Percentiles rank a stretch among this genome's conserved stretches.
Evolutionary conservation across 2,888 invertebrate genomes (phyloP).

Genomic region (Torymus aiolomorphi): DNA sequence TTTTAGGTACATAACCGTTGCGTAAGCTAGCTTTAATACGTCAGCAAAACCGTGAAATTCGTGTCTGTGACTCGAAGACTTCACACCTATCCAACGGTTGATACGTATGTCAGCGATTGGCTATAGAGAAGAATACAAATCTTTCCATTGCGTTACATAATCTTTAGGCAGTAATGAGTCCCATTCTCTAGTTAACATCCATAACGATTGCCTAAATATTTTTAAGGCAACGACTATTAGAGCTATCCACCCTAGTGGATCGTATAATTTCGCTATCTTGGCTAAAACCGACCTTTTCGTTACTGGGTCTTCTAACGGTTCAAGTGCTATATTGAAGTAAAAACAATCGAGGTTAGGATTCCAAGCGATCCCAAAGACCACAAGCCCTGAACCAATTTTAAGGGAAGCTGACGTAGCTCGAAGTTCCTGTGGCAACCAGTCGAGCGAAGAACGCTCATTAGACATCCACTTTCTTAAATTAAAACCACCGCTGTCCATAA

Average conservation of each 20-base stretch:
- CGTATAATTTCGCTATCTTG: slow-evolving; percentile 48
- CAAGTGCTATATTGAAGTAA: neutral
- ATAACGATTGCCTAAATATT: no score
- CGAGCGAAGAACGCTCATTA: no score
- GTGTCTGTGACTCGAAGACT: neutral
- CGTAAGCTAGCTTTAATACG: neutral
- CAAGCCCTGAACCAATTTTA: neutral
- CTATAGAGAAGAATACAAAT: no score
- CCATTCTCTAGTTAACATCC: neutral
- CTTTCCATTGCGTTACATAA: neutral
- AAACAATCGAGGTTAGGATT: slow-evolving; percentile 18
- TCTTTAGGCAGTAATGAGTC: neutral
- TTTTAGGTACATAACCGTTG: no score
- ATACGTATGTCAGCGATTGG: neutral
- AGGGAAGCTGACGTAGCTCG: slow-evolving; percentile 7
- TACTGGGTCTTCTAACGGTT: neutral
- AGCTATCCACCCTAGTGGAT: slow-evolving; percentile 49
- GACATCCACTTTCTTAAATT: slow-evolving; percentile 43
- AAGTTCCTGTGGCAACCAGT: neutral
- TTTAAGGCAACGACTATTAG: slow-evolving; percentile 39
- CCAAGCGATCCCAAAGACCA: slow-evolving; percentile 32
- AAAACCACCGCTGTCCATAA: slow-evolving; percentile 43
- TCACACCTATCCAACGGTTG: neutral
- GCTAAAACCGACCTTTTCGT: no score
- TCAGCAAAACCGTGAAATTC: slow-evolving; percentile 12